Conservation (phyloP, 2,113 vertebrate genomes). For the Passerina amoena region DNA sequence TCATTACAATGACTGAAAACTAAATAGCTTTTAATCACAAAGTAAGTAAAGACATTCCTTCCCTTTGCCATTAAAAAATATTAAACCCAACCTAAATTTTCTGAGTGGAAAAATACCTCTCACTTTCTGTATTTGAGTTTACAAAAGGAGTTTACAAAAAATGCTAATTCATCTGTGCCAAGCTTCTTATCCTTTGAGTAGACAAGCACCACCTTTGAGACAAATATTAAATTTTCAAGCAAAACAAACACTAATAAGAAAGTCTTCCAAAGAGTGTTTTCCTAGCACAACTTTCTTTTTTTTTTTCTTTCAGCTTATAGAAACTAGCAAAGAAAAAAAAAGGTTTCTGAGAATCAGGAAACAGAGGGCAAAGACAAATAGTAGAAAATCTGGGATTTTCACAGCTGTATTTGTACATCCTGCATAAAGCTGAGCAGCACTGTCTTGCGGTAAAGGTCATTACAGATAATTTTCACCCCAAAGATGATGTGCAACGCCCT, state of each 20-base stretch:
- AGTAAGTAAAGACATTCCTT: not conserved
- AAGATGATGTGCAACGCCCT: not conserved
- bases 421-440: not conserved
- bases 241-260: constrained; percentile 23
- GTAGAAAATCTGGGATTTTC: not conserved
- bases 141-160: not conserved
- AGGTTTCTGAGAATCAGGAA: not conserved
- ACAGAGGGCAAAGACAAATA: not conserved
- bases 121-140: not conserved
- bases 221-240: not conserved
- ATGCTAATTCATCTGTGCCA: not conserved
- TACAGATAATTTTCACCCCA: rapidly evolving
- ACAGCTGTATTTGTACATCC: not conserved
- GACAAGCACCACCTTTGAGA: not conserved
- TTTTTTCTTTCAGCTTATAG: not conserved
- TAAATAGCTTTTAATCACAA: not conserved
- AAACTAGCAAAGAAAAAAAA: not conserved
- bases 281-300: not conserved
- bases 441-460: not conserved
- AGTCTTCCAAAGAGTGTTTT: not conserved
- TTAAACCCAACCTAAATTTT: not conserved
- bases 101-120: not conserved
- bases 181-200: not conserved
- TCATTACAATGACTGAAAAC: not conserved
- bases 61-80: not conserved